Conservation (phyloP, 2,797 vertebrate species). For the Sylvilagus floridanus region DNA sequence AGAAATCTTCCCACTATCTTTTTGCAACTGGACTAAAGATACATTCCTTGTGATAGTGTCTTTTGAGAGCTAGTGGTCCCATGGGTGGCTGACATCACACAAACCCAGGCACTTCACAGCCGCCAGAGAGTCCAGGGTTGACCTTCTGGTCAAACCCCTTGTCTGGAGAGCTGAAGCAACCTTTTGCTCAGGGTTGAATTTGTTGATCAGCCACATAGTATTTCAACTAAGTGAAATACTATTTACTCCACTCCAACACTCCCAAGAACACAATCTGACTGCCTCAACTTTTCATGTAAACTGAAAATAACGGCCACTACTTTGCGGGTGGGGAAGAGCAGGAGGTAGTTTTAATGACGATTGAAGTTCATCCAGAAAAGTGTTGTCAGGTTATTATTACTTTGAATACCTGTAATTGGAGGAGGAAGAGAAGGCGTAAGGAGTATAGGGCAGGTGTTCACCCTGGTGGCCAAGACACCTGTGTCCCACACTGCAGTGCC, state of each 20-base stretch:
- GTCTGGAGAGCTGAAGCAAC: not conserved
- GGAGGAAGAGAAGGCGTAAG: not conserved
- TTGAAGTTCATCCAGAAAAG: not conserved
- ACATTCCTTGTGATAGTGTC: not conserved
- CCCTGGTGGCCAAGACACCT: no score
- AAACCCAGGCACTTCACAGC: not conserved
- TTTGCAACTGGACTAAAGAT: not conserved
- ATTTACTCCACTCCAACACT: not conserved
- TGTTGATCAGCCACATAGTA: not conserved
- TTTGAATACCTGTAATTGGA: not conserved
- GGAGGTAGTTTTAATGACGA: not conserved
- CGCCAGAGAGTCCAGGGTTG: not conserved
- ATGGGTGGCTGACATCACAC: no score
- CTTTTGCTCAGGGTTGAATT: not conserved
- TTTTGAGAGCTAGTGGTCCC: not conserved
- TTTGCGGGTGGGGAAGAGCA: not conserved
- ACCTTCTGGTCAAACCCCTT: not conserved
- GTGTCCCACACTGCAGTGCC: no score
- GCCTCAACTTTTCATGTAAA: not conserved
- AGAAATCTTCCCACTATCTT: not conserved
- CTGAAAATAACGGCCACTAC: not conserved
- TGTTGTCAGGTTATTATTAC: conserved; percentile 7
- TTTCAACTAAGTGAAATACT: not conserved
- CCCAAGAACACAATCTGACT: not conserved
- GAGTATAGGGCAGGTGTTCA: no score